Evolutionary conservation across 2,797 vertebrate species (phyloP).

Genomic region (Chelmon rostratus): DNA sequence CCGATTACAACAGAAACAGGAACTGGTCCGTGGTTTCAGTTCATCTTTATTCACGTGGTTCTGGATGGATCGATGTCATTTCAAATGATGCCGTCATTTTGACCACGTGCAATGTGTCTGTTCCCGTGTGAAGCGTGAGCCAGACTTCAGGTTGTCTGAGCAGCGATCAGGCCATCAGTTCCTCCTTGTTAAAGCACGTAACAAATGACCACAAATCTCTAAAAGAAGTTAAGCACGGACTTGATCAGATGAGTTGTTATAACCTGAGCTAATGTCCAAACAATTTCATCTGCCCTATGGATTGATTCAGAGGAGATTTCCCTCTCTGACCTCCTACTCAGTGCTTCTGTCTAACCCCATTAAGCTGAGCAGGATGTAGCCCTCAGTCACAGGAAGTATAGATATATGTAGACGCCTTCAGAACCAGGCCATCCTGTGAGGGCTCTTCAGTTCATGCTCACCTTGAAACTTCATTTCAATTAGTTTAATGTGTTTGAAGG

Average conservation of each 20-base stretch:
- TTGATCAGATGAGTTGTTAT: not conserved
- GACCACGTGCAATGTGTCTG: not conserved
- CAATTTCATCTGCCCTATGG: constrained; percentile 40
- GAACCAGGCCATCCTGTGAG: constrained; percentile 8
- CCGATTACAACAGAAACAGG: not conserved
- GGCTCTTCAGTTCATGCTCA: constrained; percentile 17
- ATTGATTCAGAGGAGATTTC: constrained; percentile 22
- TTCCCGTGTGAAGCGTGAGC: not conserved
- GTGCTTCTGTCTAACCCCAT: constrained; percentile 50
- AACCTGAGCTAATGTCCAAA: constrained; percentile 10
- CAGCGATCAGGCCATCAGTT: not conserved
- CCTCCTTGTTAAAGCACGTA: too few relatives aligned
- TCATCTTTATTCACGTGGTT: not conserved
- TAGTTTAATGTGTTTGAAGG: constrained; percentile 6
- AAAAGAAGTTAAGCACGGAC: not conserved
- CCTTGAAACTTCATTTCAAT: constrained; percentile 3
- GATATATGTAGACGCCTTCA: not conserved
- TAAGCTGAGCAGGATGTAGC: constrained; percentile 48
- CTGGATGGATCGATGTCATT: not conserved
- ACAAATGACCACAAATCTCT: not conserved
- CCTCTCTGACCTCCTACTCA: constrained; percentile 24
- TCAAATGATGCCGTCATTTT: not conserved
- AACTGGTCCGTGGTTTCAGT: not conserved
- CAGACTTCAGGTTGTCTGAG: not conserved
- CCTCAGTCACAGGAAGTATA: constrained; percentile 34